Base-by-base conservation (phyloP, 2,113 vertebrate species). In the Psittacula cyanocephala region DNA sequence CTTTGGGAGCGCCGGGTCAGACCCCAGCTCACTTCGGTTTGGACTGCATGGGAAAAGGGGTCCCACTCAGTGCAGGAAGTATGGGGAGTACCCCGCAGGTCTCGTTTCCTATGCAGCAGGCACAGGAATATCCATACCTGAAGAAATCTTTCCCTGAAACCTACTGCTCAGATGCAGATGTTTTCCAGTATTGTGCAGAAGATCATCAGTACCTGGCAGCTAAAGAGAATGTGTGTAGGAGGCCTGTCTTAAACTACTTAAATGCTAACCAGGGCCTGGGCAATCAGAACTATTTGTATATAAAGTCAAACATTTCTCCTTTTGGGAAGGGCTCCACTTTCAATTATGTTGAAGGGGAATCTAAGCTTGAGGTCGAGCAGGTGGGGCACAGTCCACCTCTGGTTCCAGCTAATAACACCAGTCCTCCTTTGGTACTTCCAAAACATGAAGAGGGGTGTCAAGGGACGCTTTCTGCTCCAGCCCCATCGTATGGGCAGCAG, bases 131-230 rank as follows among this genome's bases (percentile, higher is more conserved):
- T 43, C 68, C 35, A 0, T 64, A 65, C 19, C 28, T 50, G 53
- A 96, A 84, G 60, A 96, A 60, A 23, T 11, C 86, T 33, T 92
- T 71, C 15, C 29, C 92, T 75, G 93, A 96, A 84, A 59, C 27
- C 77, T 87, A 24, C 59, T 92, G 35, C 86, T 65, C 69, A 6
- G 89, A 88, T 15, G 63, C 63, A 50, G 77, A 63, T 18, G 17
- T 50, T 33, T 91, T 92, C 67, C 93, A 95, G 86, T 28, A 67
- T 15, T 37, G 41, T 29, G 8, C 4, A 28, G 80, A 91, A 60
- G 72, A 91, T 70, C n/a, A 81, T 18, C 95, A 80, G 13, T 89
- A 93, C n/a, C 27, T 89, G 43, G 74, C 67, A 82, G 81, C 86
- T 46, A 96, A 96, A 59, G 95, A 96, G 49, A 94, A 94, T 20